A percentile compares a stretch with the other conserved stretches of the same genome.
phyloP scores from a whole-genome alignment of 2,888 invertebrate species.

The Crioceris asparagi region DNA sequence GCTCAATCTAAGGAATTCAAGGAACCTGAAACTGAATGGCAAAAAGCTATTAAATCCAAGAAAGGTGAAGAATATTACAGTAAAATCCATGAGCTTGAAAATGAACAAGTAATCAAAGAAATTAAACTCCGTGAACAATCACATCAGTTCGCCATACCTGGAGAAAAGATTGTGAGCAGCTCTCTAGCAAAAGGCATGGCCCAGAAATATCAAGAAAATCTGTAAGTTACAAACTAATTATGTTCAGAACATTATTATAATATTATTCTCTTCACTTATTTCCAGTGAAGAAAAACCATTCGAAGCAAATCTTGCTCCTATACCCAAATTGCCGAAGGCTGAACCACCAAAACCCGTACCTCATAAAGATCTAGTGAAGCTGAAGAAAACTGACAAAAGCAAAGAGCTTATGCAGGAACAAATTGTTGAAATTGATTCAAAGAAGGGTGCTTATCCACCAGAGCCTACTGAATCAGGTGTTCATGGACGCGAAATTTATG shows the following conservation, averaged over 20 bases:
- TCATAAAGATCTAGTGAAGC: constrained; percentile 35
- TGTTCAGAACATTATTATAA: no score
- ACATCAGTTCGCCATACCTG: constrained; percentile 77
- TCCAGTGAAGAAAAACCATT: constrained; percentile 52
- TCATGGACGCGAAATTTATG: constrained; percentile 80
- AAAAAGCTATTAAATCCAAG: constrained; percentile 68
- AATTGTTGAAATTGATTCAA: constrained; percentile 31
- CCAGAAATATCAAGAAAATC: constrained; percentile 68
- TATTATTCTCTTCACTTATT: no score
- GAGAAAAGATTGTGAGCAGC: constrained; percentile 64
- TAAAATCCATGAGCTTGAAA: constrained; percentile 72
- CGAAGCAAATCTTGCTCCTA: constrained; percentile 35
- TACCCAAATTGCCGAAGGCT: constrained; percentile 30
- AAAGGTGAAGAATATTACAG: constrained; percentile 73
- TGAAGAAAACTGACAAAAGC: constrained; percentile 44
- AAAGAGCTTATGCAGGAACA: constrained; percentile 36
- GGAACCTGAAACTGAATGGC: constrained; percentile 76
- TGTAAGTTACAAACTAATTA: no score
- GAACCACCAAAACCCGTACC: constrained; percentile 24
- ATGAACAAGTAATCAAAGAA: constrained; percentile 75
- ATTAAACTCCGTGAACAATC: constrained; percentile 62
- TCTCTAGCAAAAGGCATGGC: constrained; percentile 82
- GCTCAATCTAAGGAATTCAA: constrained; percentile 51
- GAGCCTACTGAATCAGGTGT: constrained; percentile 76
- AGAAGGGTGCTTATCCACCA: constrained; percentile 42